Conservation (phyloP, 2,113 vertebrate species). For the Passer domesticus region DNA sequence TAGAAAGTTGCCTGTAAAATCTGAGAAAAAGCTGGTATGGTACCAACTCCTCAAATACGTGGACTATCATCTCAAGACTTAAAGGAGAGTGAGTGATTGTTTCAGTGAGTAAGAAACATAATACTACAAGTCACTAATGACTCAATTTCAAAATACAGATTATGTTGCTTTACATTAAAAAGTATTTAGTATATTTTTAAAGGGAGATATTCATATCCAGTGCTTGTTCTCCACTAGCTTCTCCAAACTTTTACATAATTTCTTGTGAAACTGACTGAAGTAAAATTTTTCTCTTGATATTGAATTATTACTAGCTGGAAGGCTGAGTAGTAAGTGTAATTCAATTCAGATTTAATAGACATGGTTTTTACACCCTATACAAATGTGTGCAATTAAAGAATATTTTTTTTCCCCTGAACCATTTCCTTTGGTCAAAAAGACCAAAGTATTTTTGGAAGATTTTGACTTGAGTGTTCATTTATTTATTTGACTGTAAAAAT, state of each 20-base stretch:
- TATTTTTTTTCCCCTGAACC: not conserved
- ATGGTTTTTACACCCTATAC: not conserved
- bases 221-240: not conserved
- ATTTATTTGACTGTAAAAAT: not conserved
- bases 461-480: not conserved
- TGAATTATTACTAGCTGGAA: not conserved
- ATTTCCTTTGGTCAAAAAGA: not conserved
- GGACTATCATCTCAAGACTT: not conserved
- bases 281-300: not conserved
- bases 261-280: not conserved
- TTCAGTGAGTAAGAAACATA: not conserved
- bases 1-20: not conserved
- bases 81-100: not conserved
- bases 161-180: not conserved
- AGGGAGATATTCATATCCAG: not conserved
- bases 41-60: not conserved
- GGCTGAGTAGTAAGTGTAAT: not conserved
- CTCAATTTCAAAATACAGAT: not conserved
- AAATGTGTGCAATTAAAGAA: not conserved
- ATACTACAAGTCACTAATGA: not conserved
- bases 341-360: not conserved
- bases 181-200: not conserved
- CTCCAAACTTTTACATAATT: not conserved
- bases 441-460: not conserved
- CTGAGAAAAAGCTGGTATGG: fast-evolving